phyloP scores from a whole-genome alignment of 2,113 vertebrate genomes.

The Echinops telfairi region DNA sequence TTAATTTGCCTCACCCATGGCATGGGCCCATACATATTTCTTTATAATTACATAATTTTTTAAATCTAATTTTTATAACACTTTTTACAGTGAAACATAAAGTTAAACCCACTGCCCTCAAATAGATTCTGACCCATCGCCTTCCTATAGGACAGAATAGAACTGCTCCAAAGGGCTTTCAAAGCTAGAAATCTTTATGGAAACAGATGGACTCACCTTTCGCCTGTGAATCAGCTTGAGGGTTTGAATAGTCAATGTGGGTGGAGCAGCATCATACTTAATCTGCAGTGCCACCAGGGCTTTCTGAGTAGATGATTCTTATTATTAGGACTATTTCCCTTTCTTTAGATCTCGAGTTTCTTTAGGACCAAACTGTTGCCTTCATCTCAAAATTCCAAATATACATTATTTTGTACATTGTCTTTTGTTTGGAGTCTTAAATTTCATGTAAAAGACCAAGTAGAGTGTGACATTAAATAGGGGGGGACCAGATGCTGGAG shows the following conservation, averaged over 20 bases:
- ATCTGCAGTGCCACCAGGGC: neutral
- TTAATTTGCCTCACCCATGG: neutral
- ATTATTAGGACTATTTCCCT: neutral
- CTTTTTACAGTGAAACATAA: neutral
- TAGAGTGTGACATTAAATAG: neutral
- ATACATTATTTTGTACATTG: neutral
- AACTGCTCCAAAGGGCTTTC: too few relatives aligned
- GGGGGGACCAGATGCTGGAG: neutral
- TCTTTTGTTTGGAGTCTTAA: neutral
- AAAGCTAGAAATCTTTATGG: too few relatives aligned
- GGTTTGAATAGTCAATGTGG: too few relatives aligned
- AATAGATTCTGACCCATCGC: too few relatives aligned
- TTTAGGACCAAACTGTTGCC: neutral
- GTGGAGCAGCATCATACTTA: too few relatives aligned
- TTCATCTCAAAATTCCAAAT: neutral
- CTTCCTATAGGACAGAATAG: too few relatives aligned
- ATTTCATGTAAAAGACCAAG: neutral
- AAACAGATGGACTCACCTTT: too few relatives aligned
- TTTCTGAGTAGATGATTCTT: neutral
- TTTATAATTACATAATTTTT: neutral
- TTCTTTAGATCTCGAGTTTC: neutral
- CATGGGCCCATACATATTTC: neutral
- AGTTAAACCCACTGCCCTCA: too few relatives aligned
- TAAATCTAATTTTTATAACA: neutral
- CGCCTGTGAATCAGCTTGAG: too few relatives aligned